Percentiles rank a stretch among this genome's conserved stretches.
Conservation (phyloP, 2,797 vertebrate species). For the Hydrocynus forskahlii region DNA sequence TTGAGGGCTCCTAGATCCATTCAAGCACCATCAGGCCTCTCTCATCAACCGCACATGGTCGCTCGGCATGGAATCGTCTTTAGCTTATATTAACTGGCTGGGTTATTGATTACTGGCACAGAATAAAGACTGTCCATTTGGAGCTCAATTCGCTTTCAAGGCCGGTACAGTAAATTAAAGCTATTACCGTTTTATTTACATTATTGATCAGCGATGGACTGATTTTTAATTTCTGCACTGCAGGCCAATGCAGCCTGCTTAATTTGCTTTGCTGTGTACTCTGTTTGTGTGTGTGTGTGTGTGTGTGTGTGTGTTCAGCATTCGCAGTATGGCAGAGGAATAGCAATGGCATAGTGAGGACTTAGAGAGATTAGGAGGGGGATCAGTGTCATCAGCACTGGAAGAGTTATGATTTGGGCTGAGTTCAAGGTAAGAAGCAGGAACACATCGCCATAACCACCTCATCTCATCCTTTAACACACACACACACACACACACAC, state of each 20-base stretch:
- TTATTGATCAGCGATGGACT: conserved; percentile 38
- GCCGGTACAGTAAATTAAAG: conserved; percentile 41
- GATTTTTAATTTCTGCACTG: conserved; percentile 38
- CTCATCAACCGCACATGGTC: conserved; percentile 13
- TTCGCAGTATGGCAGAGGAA: conserved; percentile 23
- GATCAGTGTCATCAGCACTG: conserved; percentile 81
- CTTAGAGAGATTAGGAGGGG: conserved; percentile 80
- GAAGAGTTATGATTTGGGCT: conserved; percentile 79
- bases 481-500: conserved; percentile 20
- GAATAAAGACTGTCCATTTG: conserved; percentile 42
- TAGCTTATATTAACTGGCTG: conserved; percentile 12
- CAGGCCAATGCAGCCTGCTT: conserved; percentile 17
- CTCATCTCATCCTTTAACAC: conserved; percentile 52
- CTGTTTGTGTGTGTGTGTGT: conserved; percentile 52
- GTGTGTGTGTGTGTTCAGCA: conserved; percentile 46
- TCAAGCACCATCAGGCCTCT: background rate
- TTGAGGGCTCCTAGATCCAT: background rate
- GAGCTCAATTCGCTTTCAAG: conserved; percentile 39
- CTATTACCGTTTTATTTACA: conserved; percentile 45
- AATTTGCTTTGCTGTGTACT: conserved; percentile 47
- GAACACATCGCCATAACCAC: conserved; percentile 75
- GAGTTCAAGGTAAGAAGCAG: conserved; percentile 82
- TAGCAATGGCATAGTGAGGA: conserved; percentile 42
- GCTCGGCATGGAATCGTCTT: conserved; percentile 4
- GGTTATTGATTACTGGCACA: conserved; percentile 30